These are phyloP conservation scores for Merluccius polli DNA, from an alignment of 2,797 vertebrate species.

Conservation along the genomic window DNA sequence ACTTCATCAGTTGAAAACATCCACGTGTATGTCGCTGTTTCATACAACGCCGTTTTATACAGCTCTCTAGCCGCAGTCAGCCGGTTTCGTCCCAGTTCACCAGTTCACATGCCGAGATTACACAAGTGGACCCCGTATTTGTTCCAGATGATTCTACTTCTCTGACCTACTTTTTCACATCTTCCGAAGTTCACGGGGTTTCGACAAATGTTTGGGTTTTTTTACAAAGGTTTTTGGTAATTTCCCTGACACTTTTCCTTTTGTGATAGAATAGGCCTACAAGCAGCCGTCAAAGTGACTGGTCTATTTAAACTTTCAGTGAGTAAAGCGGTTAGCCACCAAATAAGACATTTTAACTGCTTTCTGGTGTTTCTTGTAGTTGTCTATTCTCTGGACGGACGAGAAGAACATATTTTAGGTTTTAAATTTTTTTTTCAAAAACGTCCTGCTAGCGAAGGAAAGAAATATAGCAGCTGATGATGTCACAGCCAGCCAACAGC, in stretches of 20 bases:
- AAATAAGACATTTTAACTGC: background rate
- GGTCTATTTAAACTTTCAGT: background rate
- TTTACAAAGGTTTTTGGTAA: slow-evolving; percentile 18
- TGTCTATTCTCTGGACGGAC: background rate
- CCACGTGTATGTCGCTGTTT: slow-evolving; percentile 2
- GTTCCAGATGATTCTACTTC: slow-evolving; percentile 54
- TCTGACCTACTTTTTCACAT: slow-evolving; percentile 38
- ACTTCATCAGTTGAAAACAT: slow-evolving; percentile 13
- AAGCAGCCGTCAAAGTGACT: background rate
- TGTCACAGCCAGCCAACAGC: slow-evolving; percentile 25
- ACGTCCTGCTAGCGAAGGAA: background rate
- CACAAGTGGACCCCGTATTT: slow-evolving; percentile 36
- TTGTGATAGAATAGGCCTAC: background rate
- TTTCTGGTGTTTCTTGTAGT: background rate
- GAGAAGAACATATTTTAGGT: background rate
- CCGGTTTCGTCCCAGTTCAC: slow-evolving; percentile 29
- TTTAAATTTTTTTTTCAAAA: background rate
- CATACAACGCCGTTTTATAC: background rate
- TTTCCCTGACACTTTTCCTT: background rate
- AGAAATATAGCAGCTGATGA: background rate
- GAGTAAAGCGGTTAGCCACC: background rate
- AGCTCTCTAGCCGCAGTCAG: background rate
- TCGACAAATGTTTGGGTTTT: background rate
- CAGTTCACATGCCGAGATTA: slow-evolving; percentile 1
- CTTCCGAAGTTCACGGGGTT: slow-evolving; percentile 1